These are phyloP conservation scores for Ennomos quercinarius DNA, from an alignment of 2,888 invertebrate species.

Conservation along the genomic window DNA sequence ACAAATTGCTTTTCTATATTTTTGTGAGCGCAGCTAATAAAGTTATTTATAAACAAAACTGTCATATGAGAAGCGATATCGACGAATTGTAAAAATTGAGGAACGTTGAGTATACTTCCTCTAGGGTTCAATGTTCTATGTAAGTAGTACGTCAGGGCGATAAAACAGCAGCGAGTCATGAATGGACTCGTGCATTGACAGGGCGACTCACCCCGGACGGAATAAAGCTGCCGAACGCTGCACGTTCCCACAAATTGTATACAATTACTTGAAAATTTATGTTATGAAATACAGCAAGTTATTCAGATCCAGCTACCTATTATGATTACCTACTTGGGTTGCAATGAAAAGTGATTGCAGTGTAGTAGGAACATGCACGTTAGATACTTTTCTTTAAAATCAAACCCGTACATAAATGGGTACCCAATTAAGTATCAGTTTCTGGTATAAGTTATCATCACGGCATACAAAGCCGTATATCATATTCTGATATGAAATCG, in stretches of 20 bases:
- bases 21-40: conserved; percentile 10
- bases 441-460: conserved; percentile 34
- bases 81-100: conserved; percentile 67
- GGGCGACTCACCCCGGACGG: conserved; percentile 74
- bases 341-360: too few relatives aligned
- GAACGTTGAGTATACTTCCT: conserved; percentile 75
- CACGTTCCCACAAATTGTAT: conserved; percentile 4
- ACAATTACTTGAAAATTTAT: too few relatives aligned
- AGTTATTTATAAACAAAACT: conserved; percentile 47
- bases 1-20: not conserved
- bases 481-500: conserved; percentile 56
- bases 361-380: too few relatives aligned
- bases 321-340: too few relatives aligned
- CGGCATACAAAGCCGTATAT: conserved; percentile 44
- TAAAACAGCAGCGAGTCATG: conserved; percentile 74
- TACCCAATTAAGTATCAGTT: conserved; percentile 11
- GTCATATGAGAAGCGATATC: conserved; percentile 52
- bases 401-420: too few relatives aligned
- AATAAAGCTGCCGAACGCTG: conserved; percentile 51
- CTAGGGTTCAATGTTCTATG: conserved; percentile 80
- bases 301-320: too few relatives aligned
- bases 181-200: conserved; percentile 76
- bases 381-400: too few relatives aligned
- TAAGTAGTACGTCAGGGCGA: conserved; percentile 67
- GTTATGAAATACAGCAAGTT: too few relatives aligned